A percentile compares a stretch with the other conserved stretches of the same genome.
Evolutionary conservation across 2,113 vertebrate species (phyloP).

Genomic region (Hylia prasina): DNA sequence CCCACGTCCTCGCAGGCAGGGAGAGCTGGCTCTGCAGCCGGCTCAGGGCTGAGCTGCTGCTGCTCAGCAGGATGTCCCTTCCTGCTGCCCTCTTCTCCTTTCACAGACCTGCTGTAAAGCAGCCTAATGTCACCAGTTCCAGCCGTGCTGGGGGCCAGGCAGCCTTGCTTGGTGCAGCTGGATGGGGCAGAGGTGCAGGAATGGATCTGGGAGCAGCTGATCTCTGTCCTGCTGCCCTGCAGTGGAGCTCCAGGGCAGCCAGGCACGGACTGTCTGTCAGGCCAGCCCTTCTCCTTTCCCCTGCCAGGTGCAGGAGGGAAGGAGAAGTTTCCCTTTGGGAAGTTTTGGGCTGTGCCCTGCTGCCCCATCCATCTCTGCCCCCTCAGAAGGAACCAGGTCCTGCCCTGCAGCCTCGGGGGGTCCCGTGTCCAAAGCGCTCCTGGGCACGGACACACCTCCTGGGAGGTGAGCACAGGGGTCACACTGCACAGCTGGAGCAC

Average conservation of each 20-base stretch:
- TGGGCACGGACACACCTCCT: accelerated
- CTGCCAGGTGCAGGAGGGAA: not conserved
- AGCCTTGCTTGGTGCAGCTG: not conserved
- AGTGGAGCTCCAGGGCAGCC: too few relatives aligned
- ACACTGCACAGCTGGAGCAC: not conserved
- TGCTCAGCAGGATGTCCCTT: not conserved
- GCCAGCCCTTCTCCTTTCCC: not conserved
- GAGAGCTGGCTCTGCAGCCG: not conserved
- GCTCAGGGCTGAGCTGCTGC: not conserved
- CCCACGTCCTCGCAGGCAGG: accelerated
- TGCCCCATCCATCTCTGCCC: not conserved
- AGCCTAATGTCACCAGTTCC: not conserved
- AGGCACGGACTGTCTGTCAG: not conserved
- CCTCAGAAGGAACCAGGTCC: not conserved
- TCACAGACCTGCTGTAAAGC: not conserved
- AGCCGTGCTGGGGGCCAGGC: not conserved
- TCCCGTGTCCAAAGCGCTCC: not conserved
- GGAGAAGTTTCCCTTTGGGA: not conserved
- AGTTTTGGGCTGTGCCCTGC: accelerated
- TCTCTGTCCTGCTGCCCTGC: not conserved
- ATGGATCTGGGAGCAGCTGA: not conserved
- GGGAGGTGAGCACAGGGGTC: accelerated
- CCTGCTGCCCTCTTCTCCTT: not conserved
- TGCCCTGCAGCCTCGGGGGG: too few relatives aligned
- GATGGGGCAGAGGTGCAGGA: not conserved